Base-by-base conservation (phyloP, 2,888 invertebrate species). In the Drosophila neutralis region DNA sequence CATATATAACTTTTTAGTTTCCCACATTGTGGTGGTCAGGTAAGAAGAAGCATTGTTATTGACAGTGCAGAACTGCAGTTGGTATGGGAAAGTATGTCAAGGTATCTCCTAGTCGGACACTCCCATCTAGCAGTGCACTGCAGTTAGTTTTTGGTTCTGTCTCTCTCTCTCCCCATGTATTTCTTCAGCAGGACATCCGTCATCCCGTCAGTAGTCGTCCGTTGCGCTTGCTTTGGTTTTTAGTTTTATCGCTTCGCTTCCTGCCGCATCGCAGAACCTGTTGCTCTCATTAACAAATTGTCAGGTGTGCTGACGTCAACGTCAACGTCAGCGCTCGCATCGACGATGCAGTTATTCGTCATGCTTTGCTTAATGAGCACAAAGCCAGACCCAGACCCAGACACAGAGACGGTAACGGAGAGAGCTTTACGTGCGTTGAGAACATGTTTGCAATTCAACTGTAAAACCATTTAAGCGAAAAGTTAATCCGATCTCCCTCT, bases 261-360 rank as follows among this genome's bases (percentile, higher is more conserved):
- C 85, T 85, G 87, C 65, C 72, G 68, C 63, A 73, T 62, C 63
- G 73, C 73, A 70, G 71, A 72, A 67, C 83, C 81, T 86, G 84
- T 81, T 89, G 89, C 89, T 83, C 90, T 90, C 80, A 87, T 87
- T 87, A 87, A 88, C 91, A 90, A 87, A 87, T 87, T 87, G 87
- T 87, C 87, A 87, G 87, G 87, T 87, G 87, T 90, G 87, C 83
- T 60, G 61, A 24, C 70, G 68, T 62, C 56, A 48, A 45, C 65
- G 76, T 48, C 51, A 53, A 27, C 72, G 80, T 62, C 66, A 42
- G 24, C 67, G 61, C 49, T 63, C 29, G 33, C 78, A 48, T 66
- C 56, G 51, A 45, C 67, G 68, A 49, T 83, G 87, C 87, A 90
- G 81, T 90, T 81, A 84, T 83, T 84, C 85, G 85, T 86, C 85